Base-by-base conservation (phyloP, 2,888 invertebrate species). In the Mythimna impura region DNA sequence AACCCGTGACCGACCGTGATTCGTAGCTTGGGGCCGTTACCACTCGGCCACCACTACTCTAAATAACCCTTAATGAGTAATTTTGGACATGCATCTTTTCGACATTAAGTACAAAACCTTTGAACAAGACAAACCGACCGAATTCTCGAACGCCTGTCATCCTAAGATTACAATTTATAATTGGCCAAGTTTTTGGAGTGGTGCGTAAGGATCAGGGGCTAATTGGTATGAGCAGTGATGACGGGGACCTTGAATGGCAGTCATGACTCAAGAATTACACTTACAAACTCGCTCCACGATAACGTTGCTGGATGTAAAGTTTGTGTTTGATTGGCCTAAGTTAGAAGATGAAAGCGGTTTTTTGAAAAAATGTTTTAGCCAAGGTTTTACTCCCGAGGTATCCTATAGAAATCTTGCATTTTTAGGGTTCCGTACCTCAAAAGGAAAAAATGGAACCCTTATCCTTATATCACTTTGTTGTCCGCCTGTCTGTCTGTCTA, bases 271-370 rank as follows among this genome's bases (percentile, higher is more conserved):
- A 88, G 86, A 91, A 91, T 92, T 89, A 91, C 90, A 88, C 90
- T 92, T 90, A 89, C 88, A 86, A 92, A 93, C 90, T 92, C 86
- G 82, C 81, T 87, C 83, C 76, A 82, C 88, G 91, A 92, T 92
- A 92, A 89, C 88, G 81, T 82, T 86, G 85, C 82, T 89, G 88
- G 87, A 86, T 87, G 86, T 88, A 89, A 86, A 89, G 81, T 86
- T 87, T 86, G 69, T 73, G 71, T 76, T 76, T 71, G 36, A 6
- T 17, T 54, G 72, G 77, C 36, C 8, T 60, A 80, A 79, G 77
- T 73, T 12, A 71, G 5, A 58, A 77, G 67, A 71, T 50, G 0
- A 1, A 9, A 77, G 17, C 17, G 47, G 2, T 2, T 47, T 47
- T 20, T 47, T 6, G 6, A 47, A 47, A 47, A 47, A 12, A 9